Percentiles rank a stretch among this genome's conserved stretches.
Evolutionary conservation across 2,797 vertebrate species (phyloP).

Genomic region (Bryconaethiops microstoma): DNA sequence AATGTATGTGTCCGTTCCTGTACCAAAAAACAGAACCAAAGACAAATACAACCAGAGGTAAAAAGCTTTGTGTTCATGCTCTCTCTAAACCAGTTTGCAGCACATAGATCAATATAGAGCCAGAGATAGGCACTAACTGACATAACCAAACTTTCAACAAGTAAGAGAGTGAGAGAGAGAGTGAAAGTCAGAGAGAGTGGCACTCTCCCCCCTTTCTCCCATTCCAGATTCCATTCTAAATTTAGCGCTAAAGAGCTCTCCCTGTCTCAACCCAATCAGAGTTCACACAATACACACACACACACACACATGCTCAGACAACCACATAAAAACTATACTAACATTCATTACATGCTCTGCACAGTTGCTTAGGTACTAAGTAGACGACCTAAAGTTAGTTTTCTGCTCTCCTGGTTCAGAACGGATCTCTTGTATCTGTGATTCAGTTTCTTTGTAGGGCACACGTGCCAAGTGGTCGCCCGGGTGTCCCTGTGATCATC

Average conservation of each 20-base stretch:
- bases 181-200: no score
- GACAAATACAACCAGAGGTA: background rate
- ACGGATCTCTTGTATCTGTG: background rate
- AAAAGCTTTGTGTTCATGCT: background rate
- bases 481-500: background rate
- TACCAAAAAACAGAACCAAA: background rate
- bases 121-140: background rate
- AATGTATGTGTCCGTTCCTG: background rate
- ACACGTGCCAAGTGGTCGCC: background rate
- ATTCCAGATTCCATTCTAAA: slow-evolving; percentile 82
- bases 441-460: background rate
- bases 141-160: background rate
- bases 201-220: slow-evolving; percentile 57
- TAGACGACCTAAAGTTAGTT: background rate
- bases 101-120: slow-evolving; percentile 16
- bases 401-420: background rate
- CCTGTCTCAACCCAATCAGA: slow-evolving; percentile 61
- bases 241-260: slow-evolving; percentile 68
- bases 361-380: slow-evolving; percentile 2
- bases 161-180: no score
- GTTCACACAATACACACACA: slow-evolving; percentile 44
- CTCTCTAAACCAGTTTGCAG: background rate
- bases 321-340: slow-evolving; percentile 15
- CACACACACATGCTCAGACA: slow-evolving; percentile 32
- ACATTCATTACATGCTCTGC: slow-evolving; percentile 16